phyloP scores from a whole-genome alignment of 2,113 vertebrate species.

The Syrrhaptes paradoxus region DNA sequence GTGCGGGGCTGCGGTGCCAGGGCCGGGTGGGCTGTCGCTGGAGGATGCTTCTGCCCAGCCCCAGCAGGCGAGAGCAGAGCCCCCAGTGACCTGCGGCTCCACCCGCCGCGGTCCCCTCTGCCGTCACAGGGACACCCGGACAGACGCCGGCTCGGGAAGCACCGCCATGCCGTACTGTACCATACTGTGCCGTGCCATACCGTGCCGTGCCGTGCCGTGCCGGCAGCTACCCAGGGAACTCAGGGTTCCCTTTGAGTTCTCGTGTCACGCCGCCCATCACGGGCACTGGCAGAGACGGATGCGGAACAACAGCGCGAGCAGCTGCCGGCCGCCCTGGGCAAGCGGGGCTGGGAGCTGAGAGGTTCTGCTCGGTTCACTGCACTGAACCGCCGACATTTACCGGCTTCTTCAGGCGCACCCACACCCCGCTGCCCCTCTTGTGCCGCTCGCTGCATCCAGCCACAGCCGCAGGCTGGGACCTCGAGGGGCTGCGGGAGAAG shows the following conservation, averaged over 20 bases:
- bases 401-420: neutral
- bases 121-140: neutral
- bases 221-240: neutral
- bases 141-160: too few species aligned
- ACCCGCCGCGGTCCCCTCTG: neutral
- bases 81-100: too few species aligned
- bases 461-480: too few species aligned
- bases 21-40: neutral
- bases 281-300: neutral
- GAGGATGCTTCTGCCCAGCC: neutral
- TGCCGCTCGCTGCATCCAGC: too few species aligned
- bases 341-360: neutral
- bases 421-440: neutral
- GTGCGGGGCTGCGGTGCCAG: too few species aligned
- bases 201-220: fast-evolving
- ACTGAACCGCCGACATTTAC: neutral
- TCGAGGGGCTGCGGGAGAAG: too few species aligned
- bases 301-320: neutral
- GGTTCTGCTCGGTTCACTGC: neutral
- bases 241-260: neutral
- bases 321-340: neutral
- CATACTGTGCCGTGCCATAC: too few species aligned
- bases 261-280: neutral
- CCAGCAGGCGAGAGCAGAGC: too few species aligned
- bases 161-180: too few species aligned